Base-by-base conservation (phyloP, 2,113 vertebrate genomes). In the Falcunculus frontatus region DNA sequence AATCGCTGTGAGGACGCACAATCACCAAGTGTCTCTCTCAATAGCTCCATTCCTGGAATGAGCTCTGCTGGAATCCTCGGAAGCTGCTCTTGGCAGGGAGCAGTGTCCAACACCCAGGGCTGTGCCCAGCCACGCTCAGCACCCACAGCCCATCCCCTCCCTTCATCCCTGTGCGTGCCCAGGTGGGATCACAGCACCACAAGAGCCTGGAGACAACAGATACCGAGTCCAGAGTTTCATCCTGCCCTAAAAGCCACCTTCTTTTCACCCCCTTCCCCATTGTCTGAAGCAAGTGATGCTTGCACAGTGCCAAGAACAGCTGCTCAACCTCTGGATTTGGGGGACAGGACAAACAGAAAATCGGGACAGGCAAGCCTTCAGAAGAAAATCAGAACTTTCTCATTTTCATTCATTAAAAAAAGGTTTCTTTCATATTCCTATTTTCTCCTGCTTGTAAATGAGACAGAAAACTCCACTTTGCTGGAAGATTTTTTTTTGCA, bases 31-130 rank as follows among this genome's bases (percentile, higher is more conserved):
- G 7, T 18, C 67, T 92, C 22, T 2, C 65, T 62, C 19, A 44
- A 59, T 6, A 74, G 64, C 90, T 52, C 69, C 84, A 42, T 65
- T 87, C 73, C 84, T 78, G 84, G 92, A 52, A 68, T 25, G 84
- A 92, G 50, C 75, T 30, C 59, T 13, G 6, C 65, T 37, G 94
- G 86, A 92, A 92, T 39, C 46, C 82, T 13, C 16, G 84, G 82
- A 59, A 41, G 57, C 84, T 6, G 63, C 9, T 29, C 37, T 33
- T 90, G 83, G 95, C 94, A 94, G 63, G 86, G 57, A 91, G 84
- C 76, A 55, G 2, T 25, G 86, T 50, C 91, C 84, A 56, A 35
- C 59, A 11, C 53, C 37, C 9, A 30, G 64, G 94, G 87, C 87
- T 22, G 63, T n/a, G 84, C 62, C 55, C 68, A 5, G 85, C 22